Percentiles rank a stretch among this genome's conserved stretches.
These are phyloP conservation scores for Microtus oregoni DNA, from an alignment of 2,113 vertebrate species.

Conservation along the genomic window DNA sequence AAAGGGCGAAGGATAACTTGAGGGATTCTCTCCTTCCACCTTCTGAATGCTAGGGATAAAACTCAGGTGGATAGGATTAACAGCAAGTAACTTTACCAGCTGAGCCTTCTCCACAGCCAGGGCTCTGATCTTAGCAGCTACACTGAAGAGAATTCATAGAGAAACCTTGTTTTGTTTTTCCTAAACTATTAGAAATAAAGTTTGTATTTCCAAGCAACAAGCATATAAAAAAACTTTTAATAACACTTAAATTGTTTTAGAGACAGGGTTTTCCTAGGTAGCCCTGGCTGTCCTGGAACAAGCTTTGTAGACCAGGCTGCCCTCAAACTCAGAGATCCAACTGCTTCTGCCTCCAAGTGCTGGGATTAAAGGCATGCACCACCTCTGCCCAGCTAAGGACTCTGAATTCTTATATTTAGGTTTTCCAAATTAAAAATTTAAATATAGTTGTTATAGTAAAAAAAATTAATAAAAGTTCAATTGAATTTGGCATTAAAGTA, in stretches of 20 bases:
- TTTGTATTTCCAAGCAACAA: neutral
- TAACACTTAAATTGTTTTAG: neutral
- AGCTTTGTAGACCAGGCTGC: neutral
- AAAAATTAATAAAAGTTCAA: neutral
- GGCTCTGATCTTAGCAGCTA: neutral
- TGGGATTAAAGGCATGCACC: neutral
- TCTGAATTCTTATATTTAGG: neutral
- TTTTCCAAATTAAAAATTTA: slow-evolving; percentile 5
- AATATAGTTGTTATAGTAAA: neutral
- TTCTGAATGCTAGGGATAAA: neutral
- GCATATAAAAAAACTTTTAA: neutral
- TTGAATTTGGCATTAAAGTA: slow-evolving; percentile 15
- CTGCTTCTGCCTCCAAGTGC: neutral
- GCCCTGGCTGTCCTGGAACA: neutral
- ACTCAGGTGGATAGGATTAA: neutral
- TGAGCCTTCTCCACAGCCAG: neutral
- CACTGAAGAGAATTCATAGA: neutral
- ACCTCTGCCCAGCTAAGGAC: neutral
- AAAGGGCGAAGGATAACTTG: too few species aligned
- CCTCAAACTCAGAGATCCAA: neutral
- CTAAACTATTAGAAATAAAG: neutral
- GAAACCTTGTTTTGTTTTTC: neutral
- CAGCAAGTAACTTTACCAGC: too few species aligned
- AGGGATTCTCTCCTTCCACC: neutral
- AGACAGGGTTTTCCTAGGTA: neutral